Percentiles rank a stretch among this genome's conserved stretches.
Evolutionary conservation across 2,113 vertebrate species (phyloP).

Genomic region (Hemichromis elongatus): DNA sequence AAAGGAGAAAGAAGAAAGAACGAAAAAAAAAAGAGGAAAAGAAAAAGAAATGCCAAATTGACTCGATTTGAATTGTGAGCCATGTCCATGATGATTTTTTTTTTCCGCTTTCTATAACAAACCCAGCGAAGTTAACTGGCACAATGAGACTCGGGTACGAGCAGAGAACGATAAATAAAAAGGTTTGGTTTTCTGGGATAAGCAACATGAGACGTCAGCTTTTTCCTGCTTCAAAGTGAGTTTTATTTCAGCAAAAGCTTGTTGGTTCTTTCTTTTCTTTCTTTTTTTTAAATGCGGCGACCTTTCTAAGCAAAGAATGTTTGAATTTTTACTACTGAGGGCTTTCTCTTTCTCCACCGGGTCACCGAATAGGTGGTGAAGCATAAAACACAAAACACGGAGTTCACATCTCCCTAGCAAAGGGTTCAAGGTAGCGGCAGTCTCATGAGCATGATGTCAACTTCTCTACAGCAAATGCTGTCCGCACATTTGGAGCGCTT

Average conservation of each 20-base stretch:
- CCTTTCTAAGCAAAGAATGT: not conserved
- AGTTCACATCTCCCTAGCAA: not conserved
- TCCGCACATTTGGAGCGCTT: not conserved
- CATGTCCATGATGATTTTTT: conserved; percentile 16
- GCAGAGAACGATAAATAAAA: not conserved
- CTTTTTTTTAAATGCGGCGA: not conserved
- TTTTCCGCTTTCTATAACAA: not conserved
- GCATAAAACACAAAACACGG: not conserved
- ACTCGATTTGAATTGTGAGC: conserved; percentile 44
- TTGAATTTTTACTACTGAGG: not conserved
- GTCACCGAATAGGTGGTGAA: not conserved
- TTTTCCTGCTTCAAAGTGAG: not conserved
- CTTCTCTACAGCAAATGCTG: not conserved
- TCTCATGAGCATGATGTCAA: not conserved
- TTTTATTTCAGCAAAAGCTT: not conserved
- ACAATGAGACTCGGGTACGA: conserved; percentile 10
- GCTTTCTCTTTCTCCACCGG: not conserved
- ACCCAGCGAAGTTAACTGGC: conserved; percentile 29
- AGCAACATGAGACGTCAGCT: not conserved
- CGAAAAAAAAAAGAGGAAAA: not conserved
- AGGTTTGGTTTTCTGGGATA: not conserved
- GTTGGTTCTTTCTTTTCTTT: not conserved
- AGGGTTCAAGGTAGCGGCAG: conserved; percentile 4
- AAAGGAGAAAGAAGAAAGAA: not conserved
- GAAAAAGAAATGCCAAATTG: not conserved